Conservation (phyloP, 2,888 invertebrate species). For the Xestia xanthographa region DNA sequence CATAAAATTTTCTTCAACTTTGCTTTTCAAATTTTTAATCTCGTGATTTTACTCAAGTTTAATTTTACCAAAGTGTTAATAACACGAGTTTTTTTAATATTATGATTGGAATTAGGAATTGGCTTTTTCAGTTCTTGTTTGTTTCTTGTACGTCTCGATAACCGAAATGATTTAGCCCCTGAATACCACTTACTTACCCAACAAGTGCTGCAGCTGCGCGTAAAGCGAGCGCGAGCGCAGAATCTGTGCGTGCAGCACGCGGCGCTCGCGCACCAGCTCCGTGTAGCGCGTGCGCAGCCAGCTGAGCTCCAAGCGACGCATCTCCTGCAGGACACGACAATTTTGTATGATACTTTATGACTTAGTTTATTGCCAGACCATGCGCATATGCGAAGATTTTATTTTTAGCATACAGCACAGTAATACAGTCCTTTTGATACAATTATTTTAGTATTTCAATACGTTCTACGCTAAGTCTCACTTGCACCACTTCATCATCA, state of each 20-base stretch:
- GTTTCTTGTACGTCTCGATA: no score
- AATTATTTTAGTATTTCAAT: background rate
- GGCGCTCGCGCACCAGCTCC: constrained; percentile 81
- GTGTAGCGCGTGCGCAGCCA: constrained; percentile 80
- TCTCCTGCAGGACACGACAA: constrained; percentile 76
- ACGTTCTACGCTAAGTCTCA: no score
- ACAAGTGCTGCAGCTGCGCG: constrained; percentile 77
- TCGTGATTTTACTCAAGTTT: no score
- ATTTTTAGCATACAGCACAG: background rate
- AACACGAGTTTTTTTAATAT: background rate
- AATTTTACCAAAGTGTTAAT: no score
- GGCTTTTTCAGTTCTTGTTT: background rate
- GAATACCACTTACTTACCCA: constrained; percentile 70
- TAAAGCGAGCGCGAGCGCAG: constrained; percentile 80
- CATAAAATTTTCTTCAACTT: no score
- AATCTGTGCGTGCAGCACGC: constrained; percentile 80
- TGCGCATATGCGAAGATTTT: background rate
- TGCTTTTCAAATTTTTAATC: no score
- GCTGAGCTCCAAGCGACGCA: constrained; percentile 82
- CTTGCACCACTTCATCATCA: background rate
- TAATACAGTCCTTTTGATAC: background rate
- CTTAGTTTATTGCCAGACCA: background rate
- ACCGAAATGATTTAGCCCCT: background rate
- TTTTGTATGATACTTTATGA: background rate
- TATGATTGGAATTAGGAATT: background rate